Evolutionary conservation across 2,888 invertebrate genomes (phyloP), one percentile per base, ranked within the genome.

Genomic region (Minunthozetes semirufus): DNA sequence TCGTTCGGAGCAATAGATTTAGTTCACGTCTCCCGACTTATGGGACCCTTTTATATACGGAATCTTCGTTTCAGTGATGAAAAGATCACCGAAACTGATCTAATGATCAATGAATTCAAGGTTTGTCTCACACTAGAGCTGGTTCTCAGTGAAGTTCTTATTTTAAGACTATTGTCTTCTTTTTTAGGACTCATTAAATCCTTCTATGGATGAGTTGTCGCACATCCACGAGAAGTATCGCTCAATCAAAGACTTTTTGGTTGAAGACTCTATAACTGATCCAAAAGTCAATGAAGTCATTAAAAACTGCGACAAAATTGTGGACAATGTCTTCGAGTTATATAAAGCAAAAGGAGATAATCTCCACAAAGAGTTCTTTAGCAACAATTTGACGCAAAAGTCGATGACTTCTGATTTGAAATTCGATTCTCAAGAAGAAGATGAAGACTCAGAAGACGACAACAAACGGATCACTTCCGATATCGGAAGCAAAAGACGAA

Each of bases 191-290:
- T 68, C 42, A 68, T 1, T 68, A 0, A 1, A 68, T 38, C 22
- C 19, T n/a, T 25, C 68, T 11, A 22, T 68, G 8, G 22, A 46
- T 33, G 68, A 68, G 33, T 68, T 68, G 46, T 68, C 68, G 19
- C 42, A 68, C 68, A 68, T 68, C 33, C 68, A 68, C 68, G 42
- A 68, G 19, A 38, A 46, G 68, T 68, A 68, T 22, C 68, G 42
- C 6, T 17, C 25, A 22, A 38, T 68, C 22, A 68, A 68, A 68
- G 68, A 68, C 6, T n/a, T 5, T 17, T 68, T 68, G 46, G 38
- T 19, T 22, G 68, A 68, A 42, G 2, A 46, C 1, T 9, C 19
- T 0, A n/a, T n/a, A 38, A n/a, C 19, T 68, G 22, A 8, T 11
- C 42, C 1, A 15, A 38, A 1, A n/a, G n/a, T n/a, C n/a, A n/a